Evolutionary conservation across 2,797 vertebrate species (phyloP), one percentile per base, ranked within the genome.

Genomic region (Schizopygopsis pylzovi): DNA sequence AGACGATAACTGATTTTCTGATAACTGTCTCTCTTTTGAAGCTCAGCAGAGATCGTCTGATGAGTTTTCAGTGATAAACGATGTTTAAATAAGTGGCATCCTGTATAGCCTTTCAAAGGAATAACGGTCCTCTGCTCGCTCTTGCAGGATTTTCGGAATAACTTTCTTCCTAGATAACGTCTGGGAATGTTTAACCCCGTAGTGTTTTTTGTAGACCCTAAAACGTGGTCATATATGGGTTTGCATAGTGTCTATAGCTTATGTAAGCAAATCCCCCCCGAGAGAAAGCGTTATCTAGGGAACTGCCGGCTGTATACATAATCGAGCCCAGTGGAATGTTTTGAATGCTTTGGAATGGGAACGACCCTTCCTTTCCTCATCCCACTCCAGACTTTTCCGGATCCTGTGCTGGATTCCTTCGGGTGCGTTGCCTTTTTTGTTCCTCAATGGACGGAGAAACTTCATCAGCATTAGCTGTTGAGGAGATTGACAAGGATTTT

Each of bases 241-340:
- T 25, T 54, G 68, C 37, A 22, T 79, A 22, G 78, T 85, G 87
- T 71, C 67, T 67, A 73, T 65, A 79, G 85, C 56, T 79, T 84
- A 65, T 77, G 82, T 77, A 84, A 79, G 84, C 75, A 89, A 76
- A 68, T 76, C 85, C 67, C 79, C 41, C 41, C 47, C 25, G 59
- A 84, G 85, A 81, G 84, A 6, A 45, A 68, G 78, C 45, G 85
- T 81, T 89, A 87, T 89, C 89, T 90, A 90, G 87, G 89, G 86
- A 52, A 73, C 90, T 49, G 81, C 75, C 1, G 75, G 72, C 87
- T 90, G 90, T 88, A 52, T 92, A 91, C 86, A 89, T 90, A 91
- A 93, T 89, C 90, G 88, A 92, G 39, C 86, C 33, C 71, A 77
- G 76, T 81, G 92, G 92, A 92, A 92, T 93, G 91, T 88, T 79